phyloP scores from a whole-genome alignment of 1,140 invertebrate genomes.

The Pseudomyrmex gracilis region DNA sequence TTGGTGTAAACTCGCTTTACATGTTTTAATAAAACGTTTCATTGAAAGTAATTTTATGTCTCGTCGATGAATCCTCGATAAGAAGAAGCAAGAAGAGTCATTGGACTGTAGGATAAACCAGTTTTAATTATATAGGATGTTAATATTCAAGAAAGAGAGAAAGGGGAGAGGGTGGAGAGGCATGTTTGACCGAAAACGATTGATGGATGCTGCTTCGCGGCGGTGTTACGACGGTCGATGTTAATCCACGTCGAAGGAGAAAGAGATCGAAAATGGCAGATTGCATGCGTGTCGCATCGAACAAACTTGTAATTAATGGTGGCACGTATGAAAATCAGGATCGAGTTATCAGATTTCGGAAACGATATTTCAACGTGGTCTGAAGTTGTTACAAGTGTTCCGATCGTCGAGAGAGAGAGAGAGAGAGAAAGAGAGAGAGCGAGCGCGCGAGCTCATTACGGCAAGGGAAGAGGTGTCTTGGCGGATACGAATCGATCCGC shows the following conservation, averaged over 20 bases:
- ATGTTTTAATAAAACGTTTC: background rate
- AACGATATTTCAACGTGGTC: slow-evolving; percentile 24
- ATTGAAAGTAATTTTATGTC: background rate
- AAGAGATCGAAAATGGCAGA: slow-evolving; percentile 30
- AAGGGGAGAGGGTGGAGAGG: background rate
- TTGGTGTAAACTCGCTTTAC: too few species aligned
- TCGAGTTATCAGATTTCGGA: slow-evolving; percentile 36
- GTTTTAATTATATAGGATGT: slow-evolving; percentile 37
- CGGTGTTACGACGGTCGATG: slow-evolving; percentile 1
- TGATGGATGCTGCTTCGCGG: slow-evolving; percentile 1
- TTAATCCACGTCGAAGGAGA: background rate
- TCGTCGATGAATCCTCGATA: slow-evolving; percentile 21
- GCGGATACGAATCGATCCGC: background rate
- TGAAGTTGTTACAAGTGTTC: slow-evolving; percentile 9
- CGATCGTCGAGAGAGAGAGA: background rate
- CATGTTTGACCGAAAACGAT: slow-evolving; percentile 1
- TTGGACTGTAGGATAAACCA: slow-evolving; percentile 18
- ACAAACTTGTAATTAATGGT: slow-evolving; percentile 29
- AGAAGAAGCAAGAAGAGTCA: background rate
- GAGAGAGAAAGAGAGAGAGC: too few species aligned
- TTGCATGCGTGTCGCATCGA: background rate
- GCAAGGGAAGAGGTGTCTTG: slow-evolving; percentile 1
- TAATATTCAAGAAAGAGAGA: background rate
- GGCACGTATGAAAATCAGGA: slow-evolving; percentile 21
- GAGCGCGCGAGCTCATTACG: slow-evolving; percentile 11